Evolutionary conservation across 1,140 invertebrate species (phyloP).

Genomic region (Hormaphis cornu): DNA sequence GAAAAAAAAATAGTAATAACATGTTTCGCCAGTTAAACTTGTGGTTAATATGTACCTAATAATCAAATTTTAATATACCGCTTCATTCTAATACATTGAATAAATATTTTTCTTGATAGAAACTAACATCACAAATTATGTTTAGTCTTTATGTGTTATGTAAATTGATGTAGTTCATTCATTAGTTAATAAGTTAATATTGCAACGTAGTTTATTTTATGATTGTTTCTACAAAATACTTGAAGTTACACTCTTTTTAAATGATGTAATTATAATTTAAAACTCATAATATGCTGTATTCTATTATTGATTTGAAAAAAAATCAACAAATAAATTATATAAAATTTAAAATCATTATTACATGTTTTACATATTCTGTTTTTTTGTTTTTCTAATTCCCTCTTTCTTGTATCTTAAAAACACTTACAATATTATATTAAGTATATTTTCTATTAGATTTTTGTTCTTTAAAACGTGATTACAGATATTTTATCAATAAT

Average conservation of each 20-base stretch:
- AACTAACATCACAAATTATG: not conserved
- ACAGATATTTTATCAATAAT: too few species aligned
- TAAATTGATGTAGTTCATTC: not conserved
- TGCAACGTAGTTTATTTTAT: too few species aligned
- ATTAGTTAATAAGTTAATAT: not conserved
- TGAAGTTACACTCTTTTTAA: conserved; percentile 10
- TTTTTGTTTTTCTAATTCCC: not conserved
- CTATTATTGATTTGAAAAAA: not conserved
- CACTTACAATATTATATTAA: too few species aligned
- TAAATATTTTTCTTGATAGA: not conserved
- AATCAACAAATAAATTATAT: conserved; percentile 20
- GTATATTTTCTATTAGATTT: too few species aligned
- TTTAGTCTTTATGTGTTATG: not conserved
- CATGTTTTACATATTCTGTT: too few species aligned
- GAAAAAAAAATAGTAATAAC: conserved; percentile 4
- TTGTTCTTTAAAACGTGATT: too few species aligned
- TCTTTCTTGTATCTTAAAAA: too few species aligned
- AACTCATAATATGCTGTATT: not conserved
- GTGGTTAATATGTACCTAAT: conserved; percentile 27
- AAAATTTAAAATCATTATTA: conserved; percentile 2
- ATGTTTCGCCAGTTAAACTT: not conserved
- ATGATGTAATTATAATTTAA: not conserved
- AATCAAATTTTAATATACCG: not conserved
- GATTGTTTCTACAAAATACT: too few species aligned
- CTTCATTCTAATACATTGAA: not conserved